Conservation (phyloP, 2,888 invertebrate species). For the Idaea straminata region DNA sequence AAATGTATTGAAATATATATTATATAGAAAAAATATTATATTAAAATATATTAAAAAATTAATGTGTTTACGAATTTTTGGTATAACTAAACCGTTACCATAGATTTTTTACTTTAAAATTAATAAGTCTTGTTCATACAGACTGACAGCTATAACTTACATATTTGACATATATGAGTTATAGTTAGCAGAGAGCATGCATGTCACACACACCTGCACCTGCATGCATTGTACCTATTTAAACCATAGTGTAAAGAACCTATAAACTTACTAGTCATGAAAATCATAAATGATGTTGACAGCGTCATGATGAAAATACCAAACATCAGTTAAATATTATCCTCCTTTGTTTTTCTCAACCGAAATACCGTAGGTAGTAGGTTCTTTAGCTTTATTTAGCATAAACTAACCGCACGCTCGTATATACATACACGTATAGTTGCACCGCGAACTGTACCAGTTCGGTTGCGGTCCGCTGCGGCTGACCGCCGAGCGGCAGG, state of each 20-base stretch:
- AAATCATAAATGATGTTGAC: background rate
- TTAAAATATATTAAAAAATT: too few species aligned
- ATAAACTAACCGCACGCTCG: background rate
- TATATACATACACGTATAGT: constrained; percentile 42
- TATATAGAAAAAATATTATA: too few species aligned
- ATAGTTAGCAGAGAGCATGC: background rate
- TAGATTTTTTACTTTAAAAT: background rate
- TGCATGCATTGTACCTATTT: background rate
- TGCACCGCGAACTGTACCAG: constrained; percentile 66
- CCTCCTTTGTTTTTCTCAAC: background rate
- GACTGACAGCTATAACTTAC: background rate
- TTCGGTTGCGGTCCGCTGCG: constrained; percentile 43
- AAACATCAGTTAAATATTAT: background rate
- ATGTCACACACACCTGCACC: background rate
- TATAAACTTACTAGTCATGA: background rate
- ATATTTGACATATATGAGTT: too few species aligned
- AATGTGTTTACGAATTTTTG: too few species aligned
- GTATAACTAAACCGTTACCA: too few species aligned
- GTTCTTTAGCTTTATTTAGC: background rate
- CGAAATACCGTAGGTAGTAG: background rate
- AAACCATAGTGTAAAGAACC: background rate
- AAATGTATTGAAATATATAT: too few species aligned
- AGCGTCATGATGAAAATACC: too few species aligned
- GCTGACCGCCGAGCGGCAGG: constrained; percentile 23
- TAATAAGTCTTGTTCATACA: background rate